A percentile compares a stretch with the other conserved stretches of the same genome.
Conservation (phyloP, 2,888 invertebrate species). For the Microdon myrmicae region DNA sequence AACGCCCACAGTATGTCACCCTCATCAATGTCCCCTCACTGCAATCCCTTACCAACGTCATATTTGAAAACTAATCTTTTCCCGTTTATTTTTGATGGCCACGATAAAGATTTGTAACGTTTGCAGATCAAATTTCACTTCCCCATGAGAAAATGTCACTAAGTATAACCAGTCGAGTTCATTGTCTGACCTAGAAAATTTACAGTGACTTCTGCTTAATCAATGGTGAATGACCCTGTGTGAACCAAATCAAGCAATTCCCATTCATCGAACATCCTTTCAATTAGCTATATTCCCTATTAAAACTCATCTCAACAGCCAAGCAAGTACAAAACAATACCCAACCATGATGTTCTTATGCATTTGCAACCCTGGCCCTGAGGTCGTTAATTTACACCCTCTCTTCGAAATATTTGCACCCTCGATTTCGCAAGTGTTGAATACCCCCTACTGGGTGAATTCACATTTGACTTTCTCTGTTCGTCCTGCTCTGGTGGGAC, state of each 20-base stretch:
- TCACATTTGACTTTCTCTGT: conserved; percentile 27
- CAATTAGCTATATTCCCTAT: conserved; percentile 35
- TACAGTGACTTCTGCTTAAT: neutral
- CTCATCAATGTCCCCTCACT: no score
- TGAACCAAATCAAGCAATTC: conserved; percentile 23
- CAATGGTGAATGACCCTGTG: no score
- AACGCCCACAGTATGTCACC: no score
- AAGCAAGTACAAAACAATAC: conserved; percentile 14
- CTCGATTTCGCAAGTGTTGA: neutral
- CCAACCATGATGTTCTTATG: conserved; percentile 20
- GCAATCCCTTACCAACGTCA: no score
- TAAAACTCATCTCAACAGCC: conserved; percentile 5
- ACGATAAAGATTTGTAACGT: no score
- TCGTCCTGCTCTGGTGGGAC: conserved; percentile 24
- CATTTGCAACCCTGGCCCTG: conserved; percentile 46
- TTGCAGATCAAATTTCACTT: no score
- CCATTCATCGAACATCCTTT: conserved; percentile 7
- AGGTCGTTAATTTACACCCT: conserved; percentile 42
- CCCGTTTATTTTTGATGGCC: no score
- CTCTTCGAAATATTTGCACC: conserved; percentile 24
- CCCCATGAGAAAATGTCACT: no score
- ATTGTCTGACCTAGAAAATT: conserved; percentile 35
- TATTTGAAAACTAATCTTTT: no score
- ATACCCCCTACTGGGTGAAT: conserved; percentile 10
- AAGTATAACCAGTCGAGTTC: no score